Percentiles rank a stretch among this genome's conserved stretches.
phyloP scores from a whole-genome alignment of 2,888 invertebrate species.

The Seira ritae region DNA sequence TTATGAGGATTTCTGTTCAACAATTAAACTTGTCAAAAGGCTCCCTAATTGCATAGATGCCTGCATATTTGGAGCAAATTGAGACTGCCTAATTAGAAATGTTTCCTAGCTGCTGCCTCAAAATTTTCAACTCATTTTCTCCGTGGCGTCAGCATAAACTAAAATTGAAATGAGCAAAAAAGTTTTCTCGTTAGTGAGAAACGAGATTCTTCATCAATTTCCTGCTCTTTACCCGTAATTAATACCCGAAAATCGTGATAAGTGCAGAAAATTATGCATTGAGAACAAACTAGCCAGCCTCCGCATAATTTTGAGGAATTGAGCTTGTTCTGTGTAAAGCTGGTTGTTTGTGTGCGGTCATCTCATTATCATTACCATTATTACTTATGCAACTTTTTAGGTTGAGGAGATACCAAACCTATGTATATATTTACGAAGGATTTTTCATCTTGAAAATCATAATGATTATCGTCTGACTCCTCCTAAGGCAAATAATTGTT shows the following conservation, averaged over 20 bases:
- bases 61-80: background rate
- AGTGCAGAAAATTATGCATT: background rate
- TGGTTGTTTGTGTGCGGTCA: slow-evolving; percentile 2
- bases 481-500: background rate
- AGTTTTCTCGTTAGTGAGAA: slow-evolving; percentile 3
- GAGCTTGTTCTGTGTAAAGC: background rate
- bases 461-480: background rate
- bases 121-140: background rate
- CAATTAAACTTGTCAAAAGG: background rate
- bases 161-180: slow-evolving; percentile 2
- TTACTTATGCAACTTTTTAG: background rate
- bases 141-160: background rate
- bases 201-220: slow-evolving; percentile 8
- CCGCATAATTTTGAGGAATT: no score
- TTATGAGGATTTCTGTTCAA: background rate
- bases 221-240: background rate
- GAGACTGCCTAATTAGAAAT: background rate
- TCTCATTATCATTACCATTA: slow-evolving; percentile 7
- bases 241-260: slow-evolving; percentile 7
- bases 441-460: slow-evolving; percentile 2
- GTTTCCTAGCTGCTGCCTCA: background rate
- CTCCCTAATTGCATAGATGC: background rate
- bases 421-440: no score
- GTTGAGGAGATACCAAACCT: background rate
- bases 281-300: background rate